Evolutionary conservation across 1,140 invertebrate species (phyloP).

Genomic region (Leguminivora glycinivorella): DNA sequence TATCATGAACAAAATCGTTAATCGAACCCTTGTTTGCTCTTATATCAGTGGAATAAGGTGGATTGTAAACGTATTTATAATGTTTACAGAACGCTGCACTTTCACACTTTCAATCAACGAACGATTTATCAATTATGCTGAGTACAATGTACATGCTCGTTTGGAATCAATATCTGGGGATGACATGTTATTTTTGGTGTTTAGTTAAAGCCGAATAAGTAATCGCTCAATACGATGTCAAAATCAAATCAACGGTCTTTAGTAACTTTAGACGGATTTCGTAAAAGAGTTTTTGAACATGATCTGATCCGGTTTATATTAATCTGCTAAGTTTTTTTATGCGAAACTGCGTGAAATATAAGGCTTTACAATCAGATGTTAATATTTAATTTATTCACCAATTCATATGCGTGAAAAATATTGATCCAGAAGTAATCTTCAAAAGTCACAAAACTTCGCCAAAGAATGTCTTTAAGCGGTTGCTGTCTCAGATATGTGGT

Average conservation of each 20-base stretch:
- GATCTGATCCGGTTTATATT: too few species aligned
- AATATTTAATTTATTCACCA: too few species aligned
- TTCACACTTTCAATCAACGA: slow-evolving; percentile 17
- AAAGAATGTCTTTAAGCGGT: background rate
- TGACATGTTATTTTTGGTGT: background rate
- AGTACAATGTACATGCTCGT: slow-evolving; percentile 7
- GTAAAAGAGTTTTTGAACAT: too few species aligned
- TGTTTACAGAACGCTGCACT: background rate
- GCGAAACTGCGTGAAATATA: too few species aligned
- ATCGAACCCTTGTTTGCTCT: background rate
- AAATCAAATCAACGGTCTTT: too few species aligned
- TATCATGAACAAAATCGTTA: slow-evolving; percentile 25
- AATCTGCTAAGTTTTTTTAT: too few species aligned
- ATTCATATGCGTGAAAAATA: too few species aligned
- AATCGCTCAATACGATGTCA: too few species aligned
- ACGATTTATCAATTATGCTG: background rate
- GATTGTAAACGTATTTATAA: background rate
- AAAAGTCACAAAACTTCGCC: too few species aligned
- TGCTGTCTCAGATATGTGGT: background rate
- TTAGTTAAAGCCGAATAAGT: background rate
- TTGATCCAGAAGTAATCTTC: too few species aligned
- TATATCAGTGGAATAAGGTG: background rate
- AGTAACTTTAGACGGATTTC: too few species aligned
- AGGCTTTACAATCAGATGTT: too few species aligned
- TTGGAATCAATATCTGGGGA: slow-evolving; percentile 5